A percentile compares a stretch with the other conserved stretches of the same genome.
phyloP scores from a whole-genome alignment of 2,888 invertebrate genomes.

The Encarsia formosa region DNA sequence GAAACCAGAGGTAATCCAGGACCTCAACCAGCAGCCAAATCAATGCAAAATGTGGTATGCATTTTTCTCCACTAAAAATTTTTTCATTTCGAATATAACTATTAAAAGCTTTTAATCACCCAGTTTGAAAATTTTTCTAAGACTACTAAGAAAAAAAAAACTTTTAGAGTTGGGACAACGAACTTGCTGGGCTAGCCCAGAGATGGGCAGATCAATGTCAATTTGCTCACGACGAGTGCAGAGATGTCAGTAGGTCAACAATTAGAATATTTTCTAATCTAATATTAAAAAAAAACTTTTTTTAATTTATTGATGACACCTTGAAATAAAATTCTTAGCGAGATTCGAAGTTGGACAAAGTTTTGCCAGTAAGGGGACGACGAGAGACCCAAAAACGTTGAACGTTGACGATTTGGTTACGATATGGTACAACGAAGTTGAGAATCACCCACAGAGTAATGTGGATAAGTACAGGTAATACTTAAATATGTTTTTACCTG shows the following conservation, averaged over 20 bases:
- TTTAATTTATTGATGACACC: not conserved
- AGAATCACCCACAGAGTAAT: conserved; percentile 30
- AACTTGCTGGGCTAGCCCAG: conserved; percentile 47
- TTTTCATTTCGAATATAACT: not conserved
- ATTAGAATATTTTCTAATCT: not conserved
- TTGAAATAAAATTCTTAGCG: no score
- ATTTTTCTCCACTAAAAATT: no score
- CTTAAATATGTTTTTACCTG: not conserved
- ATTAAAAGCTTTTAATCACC: not conserved
- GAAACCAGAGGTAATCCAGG: conserved; percentile 32
- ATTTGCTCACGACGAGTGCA: conserved; percentile 46
- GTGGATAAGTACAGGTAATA: conserved; percentile 16
- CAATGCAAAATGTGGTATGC: conserved; percentile 30
- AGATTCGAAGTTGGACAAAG: conserved; percentile 50
- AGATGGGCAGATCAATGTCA: conserved; percentile 49
- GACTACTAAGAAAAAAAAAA: not conserved
- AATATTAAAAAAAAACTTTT: not conserved
- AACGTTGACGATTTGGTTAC: conserved; percentile 25
- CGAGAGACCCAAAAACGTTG: not conserved
- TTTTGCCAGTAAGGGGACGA: conserved; percentile 34
- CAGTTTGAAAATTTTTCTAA: not conserved
- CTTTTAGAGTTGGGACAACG: conserved; percentile 38
- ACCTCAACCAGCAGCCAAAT: conserved; percentile 30
- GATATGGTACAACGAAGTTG: conserved; percentile 49
- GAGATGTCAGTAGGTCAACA: conserved; percentile 39